Evolutionary conservation across 2,888 invertebrate species (phyloP).

Genomic region (Meloe dianella): DNA sequence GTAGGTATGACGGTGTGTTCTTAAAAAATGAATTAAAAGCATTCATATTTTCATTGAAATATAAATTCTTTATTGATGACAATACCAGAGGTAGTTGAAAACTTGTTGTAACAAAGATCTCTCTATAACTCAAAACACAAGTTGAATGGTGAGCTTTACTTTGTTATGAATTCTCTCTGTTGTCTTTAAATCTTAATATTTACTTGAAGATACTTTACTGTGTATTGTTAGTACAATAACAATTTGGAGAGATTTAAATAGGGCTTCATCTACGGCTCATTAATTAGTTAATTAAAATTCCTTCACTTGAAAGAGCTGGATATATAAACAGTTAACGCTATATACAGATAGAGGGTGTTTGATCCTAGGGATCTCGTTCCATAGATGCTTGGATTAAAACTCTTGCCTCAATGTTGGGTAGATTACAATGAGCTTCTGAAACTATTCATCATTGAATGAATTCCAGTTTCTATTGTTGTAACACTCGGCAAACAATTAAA

Average conservation of each 20-base stretch:
- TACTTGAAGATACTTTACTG: not conserved
- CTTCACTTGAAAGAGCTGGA: constrained; percentile 24
- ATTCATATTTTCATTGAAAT: not conserved
- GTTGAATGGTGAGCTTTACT: too few species aligned
- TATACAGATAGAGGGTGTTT: constrained; percentile 10
- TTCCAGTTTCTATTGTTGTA: not conserved
- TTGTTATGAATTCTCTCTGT: not conserved
- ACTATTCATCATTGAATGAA: not conserved
- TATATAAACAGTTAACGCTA: constrained; percentile 26
- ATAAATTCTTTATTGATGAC: not conserved
- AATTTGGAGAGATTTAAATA: constrained; percentile 20
- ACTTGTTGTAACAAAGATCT: too few species aligned
- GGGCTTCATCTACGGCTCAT: constrained; percentile 27
- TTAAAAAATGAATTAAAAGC: not conserved
- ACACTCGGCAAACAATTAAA: not conserved
- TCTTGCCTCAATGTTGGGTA: not conserved
- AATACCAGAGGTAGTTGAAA: not conserved
- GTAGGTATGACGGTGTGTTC: constrained; percentile 10
- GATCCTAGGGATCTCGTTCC: constrained; percentile 16
- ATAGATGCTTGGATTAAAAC: not conserved
- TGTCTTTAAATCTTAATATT: not conserved
- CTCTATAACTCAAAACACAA: too few species aligned
- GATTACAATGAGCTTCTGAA: not conserved
- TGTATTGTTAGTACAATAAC: not conserved
- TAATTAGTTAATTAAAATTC: constrained; percentile 37